Percentiles rank a stretch among this genome's conserved stretches.
Evolutionary conservation across 2,797 vertebrate species (phyloP).

Genomic region (Spinibarbus caldwelli): DNA sequence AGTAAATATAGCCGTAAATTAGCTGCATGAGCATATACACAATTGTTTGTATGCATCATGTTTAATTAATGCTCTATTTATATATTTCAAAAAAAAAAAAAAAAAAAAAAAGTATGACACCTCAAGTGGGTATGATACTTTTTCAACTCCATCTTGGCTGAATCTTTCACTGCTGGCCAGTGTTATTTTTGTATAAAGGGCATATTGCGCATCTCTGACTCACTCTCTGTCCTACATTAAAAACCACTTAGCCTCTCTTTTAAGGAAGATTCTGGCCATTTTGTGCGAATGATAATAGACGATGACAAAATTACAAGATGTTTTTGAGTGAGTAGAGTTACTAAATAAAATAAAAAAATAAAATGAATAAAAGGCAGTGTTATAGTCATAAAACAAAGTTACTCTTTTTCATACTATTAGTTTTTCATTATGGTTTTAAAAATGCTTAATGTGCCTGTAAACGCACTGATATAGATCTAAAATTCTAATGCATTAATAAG

Average conservation of each 20-base stretch:
- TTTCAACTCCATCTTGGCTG: too few relatives aligned
- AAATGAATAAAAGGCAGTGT: neutral
- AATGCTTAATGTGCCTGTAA: neutral
- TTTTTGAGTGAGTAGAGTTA: neutral
- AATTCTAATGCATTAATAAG: neutral
- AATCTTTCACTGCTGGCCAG: slow-evolving; percentile 31
- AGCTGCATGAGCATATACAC: too few relatives aligned
- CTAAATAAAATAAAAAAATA: too few relatives aligned
- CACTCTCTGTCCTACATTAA: slow-evolving; percentile 14
- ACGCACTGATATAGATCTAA: too few relatives aligned
- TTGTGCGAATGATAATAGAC: neutral
- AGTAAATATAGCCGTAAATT: too few relatives aligned
- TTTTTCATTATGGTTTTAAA: neutral
- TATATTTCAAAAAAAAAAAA: too few relatives aligned
- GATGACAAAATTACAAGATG: neutral
- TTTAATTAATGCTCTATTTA: too few relatives aligned
- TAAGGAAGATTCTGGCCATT: neutral
- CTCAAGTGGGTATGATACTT: too few relatives aligned
- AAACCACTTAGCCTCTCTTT: slow-evolving; percentile 36
- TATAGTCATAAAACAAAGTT: neutral
- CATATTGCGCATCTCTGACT: slow-evolving; percentile 48
- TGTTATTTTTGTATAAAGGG: slow-evolving; percentile 34
- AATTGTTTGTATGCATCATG: too few relatives aligned
- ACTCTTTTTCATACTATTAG: neutral
- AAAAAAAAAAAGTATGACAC: too few relatives aligned